These are phyloP conservation scores for Rhea pennata DNA, from an alignment of 2,113 vertebrate genomes.

Conservation along the genomic window DNA sequence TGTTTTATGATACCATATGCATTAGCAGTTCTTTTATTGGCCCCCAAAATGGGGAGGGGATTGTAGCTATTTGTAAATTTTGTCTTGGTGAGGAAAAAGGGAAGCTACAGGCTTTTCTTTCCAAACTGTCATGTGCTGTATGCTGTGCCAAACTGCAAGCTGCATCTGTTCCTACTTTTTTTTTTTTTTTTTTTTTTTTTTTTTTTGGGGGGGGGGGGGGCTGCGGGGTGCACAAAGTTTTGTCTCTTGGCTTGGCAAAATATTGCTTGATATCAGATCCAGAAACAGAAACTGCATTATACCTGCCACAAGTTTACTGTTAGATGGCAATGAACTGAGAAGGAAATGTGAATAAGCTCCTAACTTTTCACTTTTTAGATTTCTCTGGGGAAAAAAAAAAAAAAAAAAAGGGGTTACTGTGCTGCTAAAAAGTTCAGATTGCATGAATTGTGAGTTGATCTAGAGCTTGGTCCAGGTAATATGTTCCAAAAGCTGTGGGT, in stretches of 20 bases:
- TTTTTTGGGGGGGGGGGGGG: not conserved
- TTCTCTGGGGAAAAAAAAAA: too few relatives aligned
- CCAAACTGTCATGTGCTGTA: not conserved
- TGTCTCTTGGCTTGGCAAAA: not conserved
- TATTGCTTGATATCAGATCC: not conserved
- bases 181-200: not conserved
- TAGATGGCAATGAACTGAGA: not conserved
- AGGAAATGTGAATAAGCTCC: not conserved
- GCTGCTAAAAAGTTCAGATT: not conserved
- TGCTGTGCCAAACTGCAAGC: not conserved
- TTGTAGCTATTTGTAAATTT: conserved; percentile 21
- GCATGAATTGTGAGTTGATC: not conserved
- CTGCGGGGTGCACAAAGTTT: not conserved
- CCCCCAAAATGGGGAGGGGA: not conserved
- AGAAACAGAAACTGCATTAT: not conserved
- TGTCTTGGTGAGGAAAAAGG: conserved; percentile 2
- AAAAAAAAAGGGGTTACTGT: not conserved
- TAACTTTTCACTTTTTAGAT: not conserved
- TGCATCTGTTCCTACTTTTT: conserved; percentile 15
- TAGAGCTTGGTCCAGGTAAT: not conserved
- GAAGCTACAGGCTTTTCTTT: not conserved
- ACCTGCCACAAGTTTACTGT: not conserved
- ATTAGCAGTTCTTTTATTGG: conserved; percentile 23
- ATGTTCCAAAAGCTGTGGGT: not conserved
- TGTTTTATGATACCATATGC: not conserved